phyloP scores from a whole-genome alignment of 37 sponge, comb jelly and placozoan species.

The Axinella damicornis region DNA sequence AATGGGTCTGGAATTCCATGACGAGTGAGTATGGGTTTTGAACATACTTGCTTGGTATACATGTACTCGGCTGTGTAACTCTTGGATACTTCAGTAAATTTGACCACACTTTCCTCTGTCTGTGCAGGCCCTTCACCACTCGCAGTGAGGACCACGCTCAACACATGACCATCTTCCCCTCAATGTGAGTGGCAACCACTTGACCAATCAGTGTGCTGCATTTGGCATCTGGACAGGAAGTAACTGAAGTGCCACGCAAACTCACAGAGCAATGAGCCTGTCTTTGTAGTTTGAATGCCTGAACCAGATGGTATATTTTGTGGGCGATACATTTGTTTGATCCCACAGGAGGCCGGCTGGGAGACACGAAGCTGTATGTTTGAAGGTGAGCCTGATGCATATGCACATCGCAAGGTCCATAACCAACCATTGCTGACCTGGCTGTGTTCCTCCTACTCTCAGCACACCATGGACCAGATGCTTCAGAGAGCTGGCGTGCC shows the following conservation, averaged over 20 bases:
- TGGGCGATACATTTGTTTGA: background rate
- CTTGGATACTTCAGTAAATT: no score
- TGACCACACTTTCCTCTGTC: no score
- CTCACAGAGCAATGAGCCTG: no score
- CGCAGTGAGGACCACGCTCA: slow-evolving; percentile 80
- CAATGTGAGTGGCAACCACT: slow-evolving; percentile 58
- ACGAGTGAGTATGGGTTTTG: slow-evolving; percentile 60
- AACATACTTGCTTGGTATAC: no score
- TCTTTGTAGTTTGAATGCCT: no score
- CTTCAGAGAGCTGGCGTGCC: slow-evolving; percentile 80
- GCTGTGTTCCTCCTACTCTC: background rate
- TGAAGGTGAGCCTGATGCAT: slow-evolving; percentile 59
- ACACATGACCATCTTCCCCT: slow-evolving; percentile 90
- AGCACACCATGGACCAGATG: slow-evolving; percentile 84
- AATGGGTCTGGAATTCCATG: slow-evolving; percentile 83
- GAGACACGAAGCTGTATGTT: slow-evolving; percentile 81
- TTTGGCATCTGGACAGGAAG: no score
- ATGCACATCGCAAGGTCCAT: background rate
- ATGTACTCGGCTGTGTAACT: no score
- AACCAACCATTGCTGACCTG: background rate
- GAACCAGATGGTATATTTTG: no score
- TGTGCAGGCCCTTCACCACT: slow-evolving; percentile 68
- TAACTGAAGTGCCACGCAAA: no score
- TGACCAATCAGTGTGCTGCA: no score
- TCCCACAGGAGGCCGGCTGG: slow-evolving; percentile 72